These are phyloP conservation scores for Scaptomyza graminum DNA, from an alignment of 1,140 invertebrate species.

Conservation along the genomic window DNA sequence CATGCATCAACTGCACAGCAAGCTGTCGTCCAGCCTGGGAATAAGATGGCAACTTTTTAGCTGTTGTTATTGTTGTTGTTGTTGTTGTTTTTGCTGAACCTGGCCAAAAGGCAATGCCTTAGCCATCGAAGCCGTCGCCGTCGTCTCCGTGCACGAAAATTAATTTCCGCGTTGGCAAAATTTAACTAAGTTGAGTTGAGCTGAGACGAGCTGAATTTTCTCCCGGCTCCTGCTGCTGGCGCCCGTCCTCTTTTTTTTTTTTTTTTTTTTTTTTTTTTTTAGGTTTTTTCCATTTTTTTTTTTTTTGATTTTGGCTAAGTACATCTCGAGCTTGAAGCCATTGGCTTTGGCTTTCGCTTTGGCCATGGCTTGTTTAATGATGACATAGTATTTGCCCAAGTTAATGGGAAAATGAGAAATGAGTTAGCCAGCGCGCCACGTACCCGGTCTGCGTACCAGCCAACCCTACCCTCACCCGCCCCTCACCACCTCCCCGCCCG, in stretches of 20 bases:
- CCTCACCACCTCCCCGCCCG: neutral
- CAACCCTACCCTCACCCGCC: neutral
- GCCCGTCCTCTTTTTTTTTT: neutral
- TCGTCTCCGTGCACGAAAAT: slow-evolving; percentile 42
- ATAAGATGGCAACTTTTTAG: slow-evolving; percentile 33
- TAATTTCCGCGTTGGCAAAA: slow-evolving; percentile 44
- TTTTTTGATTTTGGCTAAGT: slow-evolving; percentile 5
- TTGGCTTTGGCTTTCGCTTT: slow-evolving; percentile 11
- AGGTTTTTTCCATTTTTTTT: slow-evolving; percentile 1
- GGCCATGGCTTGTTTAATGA: slow-evolving; percentile 56
- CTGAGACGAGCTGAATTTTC: slow-evolving; percentile 44
- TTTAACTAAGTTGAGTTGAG: slow-evolving; percentile 47
- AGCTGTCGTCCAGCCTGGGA: slow-evolving; percentile 38
- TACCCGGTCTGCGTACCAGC: neutral
- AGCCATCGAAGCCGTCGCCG: slow-evolving; percentile 24
- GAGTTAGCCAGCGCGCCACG: slow-evolving; percentile 21
- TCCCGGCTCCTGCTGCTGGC: slow-evolving; percentile 6
- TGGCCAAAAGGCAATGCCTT: slow-evolving; percentile 11
- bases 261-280: neutral
- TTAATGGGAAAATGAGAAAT: slow-evolving; percentile 65
- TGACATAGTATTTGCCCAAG: slow-evolving; percentile 63
- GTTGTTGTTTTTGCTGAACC: neutral
- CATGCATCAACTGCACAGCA: slow-evolving; percentile 39
- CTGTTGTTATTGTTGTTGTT: neutral
- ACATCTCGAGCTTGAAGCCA: slow-evolving; percentile 19